These are phyloP conservation scores for Malurus splendens DNA, from an alignment of 2,797 vertebrate species.

Conservation along the genomic window DNA sequence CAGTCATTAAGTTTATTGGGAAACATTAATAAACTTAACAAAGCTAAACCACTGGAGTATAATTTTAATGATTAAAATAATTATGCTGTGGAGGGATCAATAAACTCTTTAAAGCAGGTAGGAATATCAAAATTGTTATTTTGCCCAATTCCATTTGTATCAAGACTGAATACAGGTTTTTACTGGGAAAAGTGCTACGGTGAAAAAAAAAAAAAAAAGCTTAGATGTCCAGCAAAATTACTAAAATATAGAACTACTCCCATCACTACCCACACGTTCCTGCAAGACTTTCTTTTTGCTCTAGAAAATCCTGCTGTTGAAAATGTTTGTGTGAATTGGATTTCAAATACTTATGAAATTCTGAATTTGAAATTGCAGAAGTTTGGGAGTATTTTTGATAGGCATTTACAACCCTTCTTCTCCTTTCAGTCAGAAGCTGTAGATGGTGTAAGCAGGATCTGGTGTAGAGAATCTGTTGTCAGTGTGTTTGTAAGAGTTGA, in stretches of 20 bases:
- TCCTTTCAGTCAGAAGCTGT: neutral
- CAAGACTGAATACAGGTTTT: neutral
- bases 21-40: neutral
- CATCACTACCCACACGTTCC: neutral
- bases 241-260: neutral
- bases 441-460: neutral
- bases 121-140: neutral
- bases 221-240: neutral
- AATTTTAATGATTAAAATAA: neutral
- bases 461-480: neutral
- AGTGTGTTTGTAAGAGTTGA: neutral
- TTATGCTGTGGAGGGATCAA: neutral
- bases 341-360: neutral
- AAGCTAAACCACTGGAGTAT: neutral
- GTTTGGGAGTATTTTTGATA: neutral
- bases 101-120: neutral
- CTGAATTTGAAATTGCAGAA: neutral
- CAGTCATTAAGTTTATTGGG: neutral
- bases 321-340: neutral
- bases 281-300: neutral
- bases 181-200: neutral
- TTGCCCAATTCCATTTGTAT: neutral
- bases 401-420: neutral
- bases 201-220: neutral
- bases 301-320: neutral